These are phyloP conservation scores for Pachyrhynchus sulphureomaculatus DNA, from an alignment of 1,140 invertebrate species.

Conservation along the genomic window DNA sequence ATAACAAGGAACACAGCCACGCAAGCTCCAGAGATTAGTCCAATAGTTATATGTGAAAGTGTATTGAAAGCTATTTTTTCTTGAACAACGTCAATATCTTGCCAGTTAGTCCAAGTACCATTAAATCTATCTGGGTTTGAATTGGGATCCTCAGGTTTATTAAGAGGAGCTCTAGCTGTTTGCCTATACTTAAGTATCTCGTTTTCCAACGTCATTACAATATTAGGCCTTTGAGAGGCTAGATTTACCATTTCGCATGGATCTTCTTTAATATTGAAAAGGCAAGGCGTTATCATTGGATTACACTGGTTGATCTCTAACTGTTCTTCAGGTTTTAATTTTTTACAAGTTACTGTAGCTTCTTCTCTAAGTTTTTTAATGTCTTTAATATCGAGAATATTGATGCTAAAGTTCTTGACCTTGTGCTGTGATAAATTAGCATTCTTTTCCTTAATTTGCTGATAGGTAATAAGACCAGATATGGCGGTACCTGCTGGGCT, in stretches of 20 bases:
- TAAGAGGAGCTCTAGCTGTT: conserved; percentile 56
- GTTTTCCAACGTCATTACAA: conserved; percentile 54
- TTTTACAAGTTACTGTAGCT: conserved; percentile 51
- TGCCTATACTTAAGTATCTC: conserved; percentile 52
- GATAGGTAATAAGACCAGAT: conserved; percentile 51
- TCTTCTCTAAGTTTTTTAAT: conserved; percentile 51
- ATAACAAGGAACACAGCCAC: conserved; percentile 35
- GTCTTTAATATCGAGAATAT: conserved; percentile 46
- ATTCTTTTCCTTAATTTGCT: conserved; percentile 50
- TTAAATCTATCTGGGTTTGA: conserved; percentile 60
- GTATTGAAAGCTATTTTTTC: conserved; percentile 30
- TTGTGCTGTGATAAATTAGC: conserved; percentile 9
- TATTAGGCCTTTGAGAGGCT: conserved; percentile 52
- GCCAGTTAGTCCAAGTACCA: conserved; percentile 60
- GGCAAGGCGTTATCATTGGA: conserved; percentile 60
- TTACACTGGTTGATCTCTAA: conserved; percentile 52
- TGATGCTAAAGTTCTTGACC: conserved; percentile 27
- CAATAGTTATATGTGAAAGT: conserved; percentile 37
- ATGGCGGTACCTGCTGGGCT: conserved; percentile 55
- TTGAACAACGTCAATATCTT: conserved; percentile 47
- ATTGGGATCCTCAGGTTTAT: conserved; percentile 55
- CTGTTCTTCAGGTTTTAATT: conserved; percentile 31
- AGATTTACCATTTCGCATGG: conserved; percentile 78
- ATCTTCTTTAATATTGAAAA: conserved; percentile 73
- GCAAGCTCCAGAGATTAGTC: conserved; percentile 38